Percentiles rank a stretch among this genome's conserved stretches.
Evolutionary conservation across 2,113 vertebrate genomes (phyloP).

Genomic region (Eolophus roseicapilla): DNA sequence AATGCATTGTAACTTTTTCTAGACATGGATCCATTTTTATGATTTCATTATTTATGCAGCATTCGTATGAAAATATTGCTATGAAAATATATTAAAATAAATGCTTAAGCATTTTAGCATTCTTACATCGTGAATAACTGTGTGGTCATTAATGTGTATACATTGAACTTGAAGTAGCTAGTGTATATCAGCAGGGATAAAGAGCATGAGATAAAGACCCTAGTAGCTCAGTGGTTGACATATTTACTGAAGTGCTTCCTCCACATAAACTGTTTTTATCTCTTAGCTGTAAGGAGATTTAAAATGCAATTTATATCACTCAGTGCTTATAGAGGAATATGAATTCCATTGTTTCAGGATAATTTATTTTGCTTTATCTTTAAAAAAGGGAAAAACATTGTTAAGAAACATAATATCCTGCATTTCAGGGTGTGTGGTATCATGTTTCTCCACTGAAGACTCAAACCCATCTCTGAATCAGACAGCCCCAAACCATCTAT

Average conservation of each 20-base stretch:
- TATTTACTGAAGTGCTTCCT: background rate
- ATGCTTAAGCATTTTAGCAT: background rate
- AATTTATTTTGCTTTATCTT: background rate
- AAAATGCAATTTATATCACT: background rate
- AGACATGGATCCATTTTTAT: background rate
- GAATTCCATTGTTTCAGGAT: background rate
- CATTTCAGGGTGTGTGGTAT: background rate
- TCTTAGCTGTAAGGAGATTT: background rate
- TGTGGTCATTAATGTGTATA: background rate
- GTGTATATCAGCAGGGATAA: background rate
- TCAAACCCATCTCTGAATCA: background rate
- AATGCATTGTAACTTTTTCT: background rate
- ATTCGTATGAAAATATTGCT: background rate
- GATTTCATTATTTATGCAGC: background rate
- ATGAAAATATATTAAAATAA: background rate
- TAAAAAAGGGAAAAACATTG: background rate
- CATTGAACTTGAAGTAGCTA: background rate
- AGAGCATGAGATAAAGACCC: background rate
- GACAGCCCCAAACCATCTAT: background rate
- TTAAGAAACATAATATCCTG: background rate
- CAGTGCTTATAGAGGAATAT: background rate
- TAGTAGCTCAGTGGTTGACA: background rate
- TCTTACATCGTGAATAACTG: background rate
- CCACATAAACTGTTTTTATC: background rate
- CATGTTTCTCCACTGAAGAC: background rate